Evolutionary conservation across 1,140 invertebrate species (phyloP).

Genomic region (Helicoverpa zea): DNA sequence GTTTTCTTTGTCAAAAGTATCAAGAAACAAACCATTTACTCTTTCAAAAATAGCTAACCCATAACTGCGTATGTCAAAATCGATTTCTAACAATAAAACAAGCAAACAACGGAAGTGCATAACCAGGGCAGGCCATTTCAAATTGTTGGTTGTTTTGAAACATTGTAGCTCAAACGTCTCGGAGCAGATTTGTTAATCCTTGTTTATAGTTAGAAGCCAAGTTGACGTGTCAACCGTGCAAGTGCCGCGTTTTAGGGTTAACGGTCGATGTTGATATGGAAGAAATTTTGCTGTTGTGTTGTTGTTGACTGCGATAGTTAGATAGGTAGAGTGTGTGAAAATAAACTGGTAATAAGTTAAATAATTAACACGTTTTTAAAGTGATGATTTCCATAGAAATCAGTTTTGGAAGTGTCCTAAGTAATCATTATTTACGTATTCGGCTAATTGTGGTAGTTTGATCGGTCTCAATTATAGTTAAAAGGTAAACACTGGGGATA

Average conservation of each 20-base stretch:
- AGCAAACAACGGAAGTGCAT: constrained; percentile 1
- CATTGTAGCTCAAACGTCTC: constrained; percentile 9
- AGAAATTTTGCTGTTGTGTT: neutral
- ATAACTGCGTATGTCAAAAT: neutral
- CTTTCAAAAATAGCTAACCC: neutral
- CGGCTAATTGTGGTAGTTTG: too few relatives aligned
- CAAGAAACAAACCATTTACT: neutral
- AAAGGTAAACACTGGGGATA: too few relatives aligned
- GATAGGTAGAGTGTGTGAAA: too few relatives aligned
- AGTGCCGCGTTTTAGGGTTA: neutral
- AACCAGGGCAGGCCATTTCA: constrained; percentile 26
- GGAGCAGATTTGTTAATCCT: constrained; percentile 20
- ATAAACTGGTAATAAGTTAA: too few relatives aligned
- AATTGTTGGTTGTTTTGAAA: constrained; percentile 28
- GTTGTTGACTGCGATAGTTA: neutral
- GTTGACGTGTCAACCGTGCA: neutral
- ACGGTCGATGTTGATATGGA: neutral
- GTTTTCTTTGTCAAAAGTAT: neutral
- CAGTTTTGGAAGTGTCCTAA: too few relatives aligned
- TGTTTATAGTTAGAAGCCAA: constrained; percentile 15
- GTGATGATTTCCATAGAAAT: too few relatives aligned
- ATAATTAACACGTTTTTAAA: too few relatives aligned
- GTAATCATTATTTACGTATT: too few relatives aligned
- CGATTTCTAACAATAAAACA: neutral
- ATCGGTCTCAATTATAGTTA: too few relatives aligned